These are phyloP conservation scores for Leucophenga varia DNA, from an alignment of 1,140 invertebrate genomes.

Conservation along the genomic window DNA sequence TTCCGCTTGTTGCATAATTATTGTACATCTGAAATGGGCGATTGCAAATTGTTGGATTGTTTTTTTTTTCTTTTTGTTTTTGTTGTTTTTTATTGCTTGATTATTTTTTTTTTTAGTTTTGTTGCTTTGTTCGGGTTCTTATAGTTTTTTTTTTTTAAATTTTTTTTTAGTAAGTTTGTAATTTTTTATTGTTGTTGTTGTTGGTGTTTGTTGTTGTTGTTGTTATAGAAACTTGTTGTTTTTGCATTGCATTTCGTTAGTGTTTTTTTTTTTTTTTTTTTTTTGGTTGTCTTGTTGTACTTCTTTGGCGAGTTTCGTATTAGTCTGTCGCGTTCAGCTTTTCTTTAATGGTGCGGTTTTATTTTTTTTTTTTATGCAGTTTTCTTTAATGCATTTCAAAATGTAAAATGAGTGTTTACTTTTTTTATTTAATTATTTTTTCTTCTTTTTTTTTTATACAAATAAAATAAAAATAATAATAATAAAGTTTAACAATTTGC, in stretches of 20 bases:
- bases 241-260: slow-evolving; percentile 13
- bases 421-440: too few relatives aligned
- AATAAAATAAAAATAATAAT: neutral
- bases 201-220: slow-evolving; percentile 5
- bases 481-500: slow-evolving; percentile 14
- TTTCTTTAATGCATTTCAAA: too few relatives aligned
- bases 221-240: slow-evolving; percentile 8
- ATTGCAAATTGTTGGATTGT: slow-evolving; percentile 38
- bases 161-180: neutral
- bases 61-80: slow-evolving; percentile 12
- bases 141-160: slow-evolving; percentile 1
- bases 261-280: slow-evolving; percentile 13
- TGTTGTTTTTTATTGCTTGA: slow-evolving; percentile 11
- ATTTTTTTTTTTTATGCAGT: neutral
- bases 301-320: neutral
- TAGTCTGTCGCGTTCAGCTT: neutral
- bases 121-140: too few relatives aligned
- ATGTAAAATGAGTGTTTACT: too few relatives aligned
- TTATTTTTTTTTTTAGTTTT: slow-evolving; percentile 11
- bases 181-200: neutral
- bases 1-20: slow-evolving; percentile 49
- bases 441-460: neutral
- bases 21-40: slow-evolving; percentile 57
- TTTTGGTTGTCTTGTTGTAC: slow-evolving; percentile 4
- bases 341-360: neutral